Conservation (phyloP, 1,140 invertebrate species). For the Varroa destructor region DNA sequence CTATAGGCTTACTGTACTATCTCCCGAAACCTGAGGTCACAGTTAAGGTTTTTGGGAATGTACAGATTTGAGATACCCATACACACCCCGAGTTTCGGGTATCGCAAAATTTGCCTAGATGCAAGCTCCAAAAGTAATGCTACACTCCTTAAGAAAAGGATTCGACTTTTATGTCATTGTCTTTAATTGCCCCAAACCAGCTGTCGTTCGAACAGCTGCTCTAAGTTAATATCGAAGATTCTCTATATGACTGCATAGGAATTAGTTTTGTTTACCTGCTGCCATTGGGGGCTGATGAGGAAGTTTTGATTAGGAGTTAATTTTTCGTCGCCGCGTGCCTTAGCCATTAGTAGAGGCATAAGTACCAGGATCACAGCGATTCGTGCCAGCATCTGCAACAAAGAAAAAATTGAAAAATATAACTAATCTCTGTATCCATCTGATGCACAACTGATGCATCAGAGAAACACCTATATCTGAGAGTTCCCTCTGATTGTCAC, state of each 20-base stretch:
- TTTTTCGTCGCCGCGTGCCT: background rate
- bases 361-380: background rate
- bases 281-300: slow-evolving; percentile 7
- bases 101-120: too few relatives aligned
- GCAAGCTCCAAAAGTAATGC: too few relatives aligned
- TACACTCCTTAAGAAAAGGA: too few relatives aligned
- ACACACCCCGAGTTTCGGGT: too few relatives aligned
- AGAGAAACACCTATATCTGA: background rate
- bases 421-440: background rate
- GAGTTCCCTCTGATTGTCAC: background rate
- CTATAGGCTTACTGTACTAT: too few relatives aligned
- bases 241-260: background rate
- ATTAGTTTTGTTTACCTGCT: background rate
- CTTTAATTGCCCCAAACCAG: too few relatives aligned
- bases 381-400: slow-evolving; percentile 20
- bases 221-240: too few relatives aligned
- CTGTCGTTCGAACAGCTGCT: too few relatives aligned
- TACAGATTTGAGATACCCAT: too few relatives aligned
- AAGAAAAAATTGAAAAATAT: background rate
- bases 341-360: background rate
- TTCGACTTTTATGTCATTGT: too few relatives aligned
- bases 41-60: too few relatives aligned
- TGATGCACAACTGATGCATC: background rate
- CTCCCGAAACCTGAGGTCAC: too few relatives aligned
- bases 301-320: background rate